These are phyloP conservation scores for Lasioglossum pauxillum DNA, from an alignment of 2,888 invertebrate species.

Conservation along the genomic window DNA sequence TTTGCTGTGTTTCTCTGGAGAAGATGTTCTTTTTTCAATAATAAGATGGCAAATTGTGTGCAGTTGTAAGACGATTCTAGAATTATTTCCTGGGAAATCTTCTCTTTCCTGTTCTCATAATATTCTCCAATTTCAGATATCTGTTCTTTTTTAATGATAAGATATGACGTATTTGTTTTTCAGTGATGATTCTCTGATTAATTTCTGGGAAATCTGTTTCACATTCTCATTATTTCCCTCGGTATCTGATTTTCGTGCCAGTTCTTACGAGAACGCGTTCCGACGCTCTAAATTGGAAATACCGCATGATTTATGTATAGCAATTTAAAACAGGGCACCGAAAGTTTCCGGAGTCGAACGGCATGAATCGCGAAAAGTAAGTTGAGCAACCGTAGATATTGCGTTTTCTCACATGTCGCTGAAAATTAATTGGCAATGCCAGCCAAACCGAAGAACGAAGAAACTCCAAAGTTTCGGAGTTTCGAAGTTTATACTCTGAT, in stretches of 20 bases:
- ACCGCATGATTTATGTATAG: not conserved
- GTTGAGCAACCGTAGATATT: not conserved
- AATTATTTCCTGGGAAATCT: not conserved
- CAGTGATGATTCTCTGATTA: no score
- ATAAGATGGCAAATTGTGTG: not conserved
- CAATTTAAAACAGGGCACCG: constrained; percentile 8
- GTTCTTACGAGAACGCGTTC: not conserved
- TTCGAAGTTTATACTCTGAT: constrained; percentile 17
- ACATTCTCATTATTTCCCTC: not conserved
- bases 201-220: not conserved
- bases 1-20: no score
- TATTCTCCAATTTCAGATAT: no score
- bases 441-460: not conserved
- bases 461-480: not conserved
- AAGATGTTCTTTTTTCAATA: not conserved
- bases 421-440: constrained; percentile 41
- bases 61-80: not conserved
- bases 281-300: not conserved
- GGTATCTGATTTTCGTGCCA: not conserved
- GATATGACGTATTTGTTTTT: no score
- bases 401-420: constrained; percentile 26
- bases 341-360: not conserved
- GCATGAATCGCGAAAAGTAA: constrained; percentile 1
- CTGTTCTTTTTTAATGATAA: not conserved
- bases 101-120: not conserved